These are phyloP conservation scores for Cherax destructor DNA, from an alignment of 1,140 invertebrate species.

Conservation along the genomic window DNA sequence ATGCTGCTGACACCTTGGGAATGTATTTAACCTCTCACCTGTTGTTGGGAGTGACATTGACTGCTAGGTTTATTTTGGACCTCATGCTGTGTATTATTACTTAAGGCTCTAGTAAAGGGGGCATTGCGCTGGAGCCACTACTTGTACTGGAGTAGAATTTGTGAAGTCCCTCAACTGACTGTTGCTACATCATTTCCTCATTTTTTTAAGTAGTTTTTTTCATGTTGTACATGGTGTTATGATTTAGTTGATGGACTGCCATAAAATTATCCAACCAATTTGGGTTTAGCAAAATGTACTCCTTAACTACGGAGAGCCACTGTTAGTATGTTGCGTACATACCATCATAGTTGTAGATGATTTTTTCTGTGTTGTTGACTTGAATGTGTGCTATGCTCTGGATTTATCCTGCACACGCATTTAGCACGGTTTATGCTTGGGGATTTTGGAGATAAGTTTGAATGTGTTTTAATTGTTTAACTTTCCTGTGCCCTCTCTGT, in stretches of 20 bases:
- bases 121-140: conserved; percentile 57
- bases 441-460: conserved; percentile 68
- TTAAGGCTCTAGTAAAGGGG: conserved; percentile 63
- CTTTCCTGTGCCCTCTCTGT: conserved; percentile 68
- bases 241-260: conserved; percentile 50
- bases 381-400: conserved; percentile 69
- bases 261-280: conserved; percentile 43
- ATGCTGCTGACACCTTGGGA: conserved; percentile 69
- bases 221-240: conserved; percentile 18
- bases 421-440: conserved; percentile 70
- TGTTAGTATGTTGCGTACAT: conserved; percentile 67
- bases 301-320: conserved; percentile 65
- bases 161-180: conserved; percentile 56
- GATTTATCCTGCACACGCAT: conserved; percentile 70
- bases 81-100: conserved; percentile 66
- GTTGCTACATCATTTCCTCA: conserved; percentile 1
- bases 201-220: conserved; percentile 28
- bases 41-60: conserved; percentile 69
- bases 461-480: conserved; percentile 69
- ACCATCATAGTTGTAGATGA: conserved; percentile 67
- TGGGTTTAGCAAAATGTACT: conserved; percentile 57
- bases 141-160: conserved; percentile 43
- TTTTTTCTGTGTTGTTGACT: conserved; percentile 70
- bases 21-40: conserved; percentile 69
- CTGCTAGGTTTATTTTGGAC: conserved; percentile 69